These are phyloP conservation scores for Lasioglossum lativentre DNA, from an alignment of 2,888 invertebrate genomes.

Conservation along the genomic window DNA sequence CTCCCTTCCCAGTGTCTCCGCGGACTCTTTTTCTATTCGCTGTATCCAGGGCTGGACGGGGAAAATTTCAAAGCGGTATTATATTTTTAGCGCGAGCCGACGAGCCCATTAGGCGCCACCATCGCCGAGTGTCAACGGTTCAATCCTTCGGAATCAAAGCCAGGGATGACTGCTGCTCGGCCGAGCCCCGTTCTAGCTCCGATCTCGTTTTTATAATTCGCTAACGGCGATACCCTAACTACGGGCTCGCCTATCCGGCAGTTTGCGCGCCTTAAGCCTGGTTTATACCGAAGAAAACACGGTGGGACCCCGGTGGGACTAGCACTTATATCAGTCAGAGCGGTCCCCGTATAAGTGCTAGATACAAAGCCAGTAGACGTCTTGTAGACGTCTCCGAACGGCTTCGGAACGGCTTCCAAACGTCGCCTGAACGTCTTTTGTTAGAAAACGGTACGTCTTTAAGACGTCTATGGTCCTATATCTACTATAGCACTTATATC, in stretches of 20 bases:
- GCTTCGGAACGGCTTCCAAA: no score
- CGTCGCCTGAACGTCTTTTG: no score
- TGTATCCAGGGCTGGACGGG: constrained; percentile 55
- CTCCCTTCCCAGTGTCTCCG: constrained; percentile 14
- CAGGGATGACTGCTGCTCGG: constrained; percentile 48
- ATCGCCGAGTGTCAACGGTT: constrained; percentile 66
- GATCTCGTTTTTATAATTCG: constrained; percentile 41
- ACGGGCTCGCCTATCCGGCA: neutral
- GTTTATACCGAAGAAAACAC: no score
- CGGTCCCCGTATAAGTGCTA: no score
- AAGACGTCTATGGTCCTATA: no score
- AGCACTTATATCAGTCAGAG: no score
- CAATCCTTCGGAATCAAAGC: constrained; percentile 74
- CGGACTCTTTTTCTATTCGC: constrained; percentile 28
- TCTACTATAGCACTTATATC: no score
- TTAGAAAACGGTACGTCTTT: no score
- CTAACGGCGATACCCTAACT: neutral
- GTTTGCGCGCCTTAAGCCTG: constrained; percentile 1
- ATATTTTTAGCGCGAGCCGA: constrained; percentile 77
- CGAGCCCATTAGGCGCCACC: constrained; percentile 77
- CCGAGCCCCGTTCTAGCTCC: constrained; percentile 19
- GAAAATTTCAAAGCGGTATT: constrained; percentile 75
- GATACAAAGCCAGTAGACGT: no score
- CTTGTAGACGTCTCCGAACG: no score
- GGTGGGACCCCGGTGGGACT: no score